Base-by-base conservation (phyloP, 2,113 vertebrate genomes). In the Misgurnus anguillicaudatus region DNA sequence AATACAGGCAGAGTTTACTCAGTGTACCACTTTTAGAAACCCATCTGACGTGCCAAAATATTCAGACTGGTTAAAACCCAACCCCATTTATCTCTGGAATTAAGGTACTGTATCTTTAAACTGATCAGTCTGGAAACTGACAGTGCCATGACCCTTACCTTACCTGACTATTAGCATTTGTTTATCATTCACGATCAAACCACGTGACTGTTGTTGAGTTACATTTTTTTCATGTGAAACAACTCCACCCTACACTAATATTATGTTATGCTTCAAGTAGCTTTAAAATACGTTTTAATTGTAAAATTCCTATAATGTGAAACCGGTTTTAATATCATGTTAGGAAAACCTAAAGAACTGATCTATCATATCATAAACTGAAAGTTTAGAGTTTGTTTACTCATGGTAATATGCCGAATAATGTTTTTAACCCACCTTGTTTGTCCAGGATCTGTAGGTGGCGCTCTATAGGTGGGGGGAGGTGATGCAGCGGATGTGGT, bases 401-500 rank as follows among this genome's bases (percentile, higher is more conserved):
- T 9, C 7, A 10, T 45, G 42, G 2, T 2, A 45, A 45, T 45
- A 9, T 8, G 7, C 7, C 7, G 10, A 6, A 10, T 6, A 19
- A 8, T 19, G 8, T 75, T 21, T 65, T 19, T 38, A 60, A 39
- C 10, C 24, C 17, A 3, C 24, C 8, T 70, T 8, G 31, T 3
- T 9, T 45, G 39, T 73, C 6, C 47, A 81, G 75, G 60, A 41
- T 77, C 75, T 70, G 17, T 58, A 47, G 70, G 61, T 42, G 48
- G 45, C 3, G 9, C 53, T 57, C 24, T 41, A 69, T 36, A 21
- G n/a, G 47, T 42, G 24, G 47, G 7, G 64, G 51, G 58, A 42
- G 16, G 8, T 47, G 36, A 84, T 82, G 80, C 80, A 76, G 75
- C 39, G 71, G 42, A 47, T 79, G 71, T 68, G 80, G 60, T 62